Evolutionary conservation across 23 tunicate species (phyloP), one percentile per base, ranked within the genome.

Genomic region (Clavelina lepadiformis): DNA sequence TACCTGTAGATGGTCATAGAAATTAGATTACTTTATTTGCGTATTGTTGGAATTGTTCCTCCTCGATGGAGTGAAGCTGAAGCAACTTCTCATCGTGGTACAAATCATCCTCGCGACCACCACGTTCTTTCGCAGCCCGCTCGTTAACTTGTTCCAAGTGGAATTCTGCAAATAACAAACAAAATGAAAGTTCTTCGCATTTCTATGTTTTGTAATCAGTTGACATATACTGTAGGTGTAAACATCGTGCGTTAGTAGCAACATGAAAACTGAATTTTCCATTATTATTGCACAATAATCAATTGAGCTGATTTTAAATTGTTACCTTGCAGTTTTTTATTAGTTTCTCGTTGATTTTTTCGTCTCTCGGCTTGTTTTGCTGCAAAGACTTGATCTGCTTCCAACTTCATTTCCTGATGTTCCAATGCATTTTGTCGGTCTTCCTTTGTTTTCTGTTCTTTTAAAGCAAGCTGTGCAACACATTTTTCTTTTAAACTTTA

Each of bases 1-100:
- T n/a, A n/a, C n/a, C n/a, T n/a, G n/a, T n/a, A n/a, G n/a, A n/a
- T n/a, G n/a, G n/a, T n/a, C n/a, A n/a, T n/a, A n/a, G n/a, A n/a
- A 22, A 59, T 7, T 50, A 22, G 7, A 35, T 35, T 2, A 80
- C 96, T 68, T 68, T 74, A 47, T 73, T 45, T 5, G 96, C 88
- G 47, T 88, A 88, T 36, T 88, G 68, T 38, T 80, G 83, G 58
- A 88, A 88, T 67, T 80, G 88, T 5, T 88, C 60, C 63, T 88
- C 96, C 44, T 88, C 96, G 22, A 80, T 56, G 4, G 79, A 58
- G 32, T 68, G 41, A n/a, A 60, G 46, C 13, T 86, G 74, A 6
- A 78, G 63, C 18, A 86, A 69, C 46, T 78, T 66, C 22, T 72
- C 49, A 35, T 88, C 96, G 65, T 76, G 46, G 0, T 38, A 29